Base-by-base conservation (phyloP, 2,113 vertebrate genomes). In the Emydocephalus ijimae region DNA sequence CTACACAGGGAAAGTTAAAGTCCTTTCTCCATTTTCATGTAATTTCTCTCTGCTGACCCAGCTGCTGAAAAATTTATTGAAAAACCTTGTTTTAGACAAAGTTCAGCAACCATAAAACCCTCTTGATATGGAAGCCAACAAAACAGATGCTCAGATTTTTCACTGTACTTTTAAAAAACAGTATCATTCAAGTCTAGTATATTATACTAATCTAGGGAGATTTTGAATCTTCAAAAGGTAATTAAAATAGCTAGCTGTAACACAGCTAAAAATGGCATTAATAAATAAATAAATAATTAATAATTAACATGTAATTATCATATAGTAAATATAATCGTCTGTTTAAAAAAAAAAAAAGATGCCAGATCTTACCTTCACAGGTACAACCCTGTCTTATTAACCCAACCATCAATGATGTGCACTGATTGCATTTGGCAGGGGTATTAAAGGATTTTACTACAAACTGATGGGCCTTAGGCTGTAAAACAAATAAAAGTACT, bases 391-490 rank as follows among this genome's bases (percentile, higher is more conserved):
- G 99, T n/a, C 99, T 98, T 93, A 99, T 98, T 93, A 99, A 98
- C n/a, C 99, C 99, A 59, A 99, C 98, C 99, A 99, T 99, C 94
- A 99, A 97, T 39, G 99, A 99, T 0, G 99, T 99, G 95, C 99
- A 99, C 85, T 99, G 99, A 95, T 99, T 99, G 96, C 99, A 99
- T 96, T 99, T 99, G 0, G 99, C 99, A 94, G 99, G 99, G 3
- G 98, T 96, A 88, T 87, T 98, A 96, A 99, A 99, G 0, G 99
- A 98, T 96, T 99, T 99, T 97, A 99, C 99, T 90, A 99, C 98
- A 97, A 99, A 99, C 97, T 99, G 99, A 95, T 99, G 99, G 64
- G 98, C 98, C 98, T 99, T 99, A 93, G 99, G 99, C 99, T 99
- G 97, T 23, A 93, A 95, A 93, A 95, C 0, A 93, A 96, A 93